Evolutionary conservation across 1,140 invertebrate genomes (phyloP).

Genomic region (Thalassaphorura encarpata): DNA sequence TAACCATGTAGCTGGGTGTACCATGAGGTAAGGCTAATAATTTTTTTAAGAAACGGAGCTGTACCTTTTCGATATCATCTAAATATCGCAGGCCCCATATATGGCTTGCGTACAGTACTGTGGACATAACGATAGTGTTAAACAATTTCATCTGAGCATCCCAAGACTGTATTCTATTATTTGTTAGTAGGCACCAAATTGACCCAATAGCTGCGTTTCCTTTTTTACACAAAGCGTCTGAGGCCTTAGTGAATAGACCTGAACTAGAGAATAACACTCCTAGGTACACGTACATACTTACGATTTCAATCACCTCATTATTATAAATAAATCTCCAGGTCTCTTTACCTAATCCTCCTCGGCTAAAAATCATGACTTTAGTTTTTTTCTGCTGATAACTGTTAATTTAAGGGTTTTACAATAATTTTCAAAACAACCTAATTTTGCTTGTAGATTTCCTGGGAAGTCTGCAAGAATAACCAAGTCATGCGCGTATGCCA

Average conservation of each 20-base stretch:
- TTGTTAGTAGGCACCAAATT: neutral
- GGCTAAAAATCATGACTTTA: neutral
- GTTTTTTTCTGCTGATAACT: neutral
- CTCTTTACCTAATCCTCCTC: neutral
- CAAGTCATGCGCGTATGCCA: neutral
- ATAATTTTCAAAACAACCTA: constrained; percentile 20
- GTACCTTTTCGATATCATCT: neutral
- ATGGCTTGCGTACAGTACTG: neutral
- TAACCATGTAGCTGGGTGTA: neutral
- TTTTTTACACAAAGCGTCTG: neutral
- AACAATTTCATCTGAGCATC: neutral
- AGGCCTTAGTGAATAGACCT: neutral
- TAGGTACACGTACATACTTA: constrained; percentile 4
- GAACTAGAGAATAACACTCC: constrained; percentile 1
- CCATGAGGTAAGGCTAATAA: neutral
- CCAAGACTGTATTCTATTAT: neutral
- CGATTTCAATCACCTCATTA: neutral
- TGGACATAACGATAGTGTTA: neutral
- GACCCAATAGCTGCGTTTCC: neutral
- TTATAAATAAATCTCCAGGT: neutral
- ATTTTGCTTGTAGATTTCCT: constrained; percentile 6
- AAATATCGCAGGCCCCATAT: neutral
- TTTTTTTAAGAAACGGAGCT: neutral
- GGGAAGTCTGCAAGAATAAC: neutral
- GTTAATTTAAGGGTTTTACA: neutral